Percentiles rank a stretch among this genome's conserved stretches.
phyloP scores from a whole-genome alignment of 2,113 vertebrate genomes.

The Condylura cristata region DNA sequence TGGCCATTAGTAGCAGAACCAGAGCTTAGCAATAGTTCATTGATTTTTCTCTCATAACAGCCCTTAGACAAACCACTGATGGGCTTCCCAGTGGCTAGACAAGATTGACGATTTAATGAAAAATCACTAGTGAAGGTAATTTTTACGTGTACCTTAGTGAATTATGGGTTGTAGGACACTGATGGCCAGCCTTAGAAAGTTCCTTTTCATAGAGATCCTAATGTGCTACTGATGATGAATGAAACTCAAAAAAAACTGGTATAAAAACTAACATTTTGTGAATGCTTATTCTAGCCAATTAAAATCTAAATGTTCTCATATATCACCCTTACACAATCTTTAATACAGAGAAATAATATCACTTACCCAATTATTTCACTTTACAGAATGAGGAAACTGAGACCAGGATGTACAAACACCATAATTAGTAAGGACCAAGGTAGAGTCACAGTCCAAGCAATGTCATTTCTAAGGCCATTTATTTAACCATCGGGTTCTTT shows the following conservation, averaged over 20 bases:
- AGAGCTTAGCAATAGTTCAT: not conserved
- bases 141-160: not conserved
- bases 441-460: not conserved
- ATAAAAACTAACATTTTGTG: not conserved
- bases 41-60: not conserved
- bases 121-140: not conserved
- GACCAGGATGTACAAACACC: not conserved
- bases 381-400: not conserved
- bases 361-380: not conserved
- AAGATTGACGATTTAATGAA: constrained; percentile 1
- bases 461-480: not conserved
- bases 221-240: not conserved
- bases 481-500: not conserved
- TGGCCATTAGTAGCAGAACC: not conserved
- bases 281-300: not conserved
- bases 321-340: not conserved
- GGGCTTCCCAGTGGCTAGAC: not conserved
- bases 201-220: not conserved
- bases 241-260: not conserved
- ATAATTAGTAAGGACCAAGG: not conserved
- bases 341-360: not conserved
- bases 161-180: not conserved
- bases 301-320: not conserved
- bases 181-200: not conserved
- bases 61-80: not conserved